Conservation (phyloP, 1,140 invertebrate species). For the Drosophila sproati region DNA sequence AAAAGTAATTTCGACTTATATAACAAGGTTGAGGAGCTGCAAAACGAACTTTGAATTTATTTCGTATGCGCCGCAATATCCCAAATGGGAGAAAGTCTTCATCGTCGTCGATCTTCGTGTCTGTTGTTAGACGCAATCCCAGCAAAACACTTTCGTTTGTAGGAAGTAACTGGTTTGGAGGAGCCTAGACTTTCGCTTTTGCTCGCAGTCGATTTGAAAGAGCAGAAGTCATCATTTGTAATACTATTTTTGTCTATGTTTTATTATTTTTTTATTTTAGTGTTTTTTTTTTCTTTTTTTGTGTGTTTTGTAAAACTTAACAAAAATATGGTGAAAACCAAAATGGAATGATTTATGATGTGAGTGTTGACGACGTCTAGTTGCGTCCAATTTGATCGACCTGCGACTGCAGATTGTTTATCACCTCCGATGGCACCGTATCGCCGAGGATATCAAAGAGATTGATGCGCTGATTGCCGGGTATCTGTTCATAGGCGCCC, state of each 20-base stretch:
- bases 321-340: constrained; percentile 50
- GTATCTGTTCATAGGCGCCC: constrained; percentile 92
- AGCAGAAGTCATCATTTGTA: constrained; percentile 39
- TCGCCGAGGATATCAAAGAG: constrained; percentile 92
- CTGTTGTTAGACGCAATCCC: constrained; percentile 13
- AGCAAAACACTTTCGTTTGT: constrained; percentile 37
- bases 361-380: constrained; percentile 68
- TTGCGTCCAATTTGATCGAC: constrained; percentile 91
- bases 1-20: constrained; percentile 43
- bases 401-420: constrained; percentile 92
- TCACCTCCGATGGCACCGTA: constrained; percentile 93
- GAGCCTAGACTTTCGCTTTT: constrained; percentile 66
- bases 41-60: constrained; percentile 62
- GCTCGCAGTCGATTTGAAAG: not conserved
- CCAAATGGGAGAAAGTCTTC: constrained; percentile 64
- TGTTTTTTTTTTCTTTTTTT: constrained; percentile 37
- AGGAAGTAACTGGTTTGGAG: constrained; percentile 65
- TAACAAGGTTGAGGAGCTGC: constrained; percentile 75
- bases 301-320: constrained; percentile 63
- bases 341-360: constrained; percentile 44
- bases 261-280: constrained; percentile 27
- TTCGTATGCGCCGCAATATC: constrained; percentile 72
- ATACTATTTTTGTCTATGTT: constrained; percentile 40
- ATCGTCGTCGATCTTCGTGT: constrained; percentile 4
- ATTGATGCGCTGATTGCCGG: constrained; percentile 92